These are phyloP conservation scores for Pterocles burchelli DNA, from an alignment of 2,113 vertebrate genomes.

Conservation along the genomic window DNA sequence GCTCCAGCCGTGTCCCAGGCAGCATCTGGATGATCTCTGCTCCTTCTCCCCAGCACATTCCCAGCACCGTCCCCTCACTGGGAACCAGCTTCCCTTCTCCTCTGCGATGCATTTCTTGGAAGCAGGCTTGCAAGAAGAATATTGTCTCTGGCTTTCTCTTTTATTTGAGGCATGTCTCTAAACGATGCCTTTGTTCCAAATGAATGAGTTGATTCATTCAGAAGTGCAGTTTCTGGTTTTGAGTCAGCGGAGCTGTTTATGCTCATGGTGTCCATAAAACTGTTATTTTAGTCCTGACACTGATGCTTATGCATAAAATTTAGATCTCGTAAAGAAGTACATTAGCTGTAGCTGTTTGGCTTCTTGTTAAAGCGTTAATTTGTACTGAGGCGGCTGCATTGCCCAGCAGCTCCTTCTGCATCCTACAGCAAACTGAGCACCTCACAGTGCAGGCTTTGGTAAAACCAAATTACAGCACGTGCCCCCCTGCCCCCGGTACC, in stretches of 20 bases:
- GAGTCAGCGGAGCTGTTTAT: conserved; percentile 44
- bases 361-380: conserved; percentile 53
- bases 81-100: neutral
- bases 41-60: neutral
- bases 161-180: conserved; percentile 24
- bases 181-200: conserved; percentile 38
- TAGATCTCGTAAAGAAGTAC: conserved; percentile 65
- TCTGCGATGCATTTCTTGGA: neutral
- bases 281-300: conserved; percentile 69
- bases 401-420: neutral
- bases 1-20: neutral
- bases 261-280: conserved; percentile 59
- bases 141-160: neutral
- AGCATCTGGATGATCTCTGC: neutral
- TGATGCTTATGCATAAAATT: conserved; percentile 67
- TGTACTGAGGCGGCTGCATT: conserved; percentile 51
- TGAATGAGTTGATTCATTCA: conserved; percentile 44
- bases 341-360: conserved; percentile 68
- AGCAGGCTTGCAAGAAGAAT: neutral
- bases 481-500: neutral
- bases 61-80: rapidly evolving
- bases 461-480: rapidly evolving
- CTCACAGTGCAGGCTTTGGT: neutral
- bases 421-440: neutral
- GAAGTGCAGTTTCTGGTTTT: conserved; percentile 38